A percentile compares a stretch with the other conserved stretches of the same genome.
phyloP scores from a whole-genome alignment of 2,888 invertebrate genomes.

The Biston betularia region DNA sequence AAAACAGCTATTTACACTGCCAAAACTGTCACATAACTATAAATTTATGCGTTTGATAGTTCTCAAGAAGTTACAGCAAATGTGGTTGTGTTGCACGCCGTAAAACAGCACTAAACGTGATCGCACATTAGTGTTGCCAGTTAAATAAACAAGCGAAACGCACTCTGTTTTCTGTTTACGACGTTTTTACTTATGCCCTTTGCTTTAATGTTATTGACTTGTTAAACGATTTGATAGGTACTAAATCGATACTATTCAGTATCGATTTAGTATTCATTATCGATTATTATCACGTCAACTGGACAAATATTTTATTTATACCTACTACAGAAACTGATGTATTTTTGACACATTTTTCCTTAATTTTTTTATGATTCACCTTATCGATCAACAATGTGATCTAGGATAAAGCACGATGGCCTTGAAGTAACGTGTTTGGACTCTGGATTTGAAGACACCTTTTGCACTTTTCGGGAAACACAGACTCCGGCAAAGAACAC shows the following conservation, averaged over 20 bases:
- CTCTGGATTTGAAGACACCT: too few species aligned
- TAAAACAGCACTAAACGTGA: constrained; percentile 64
- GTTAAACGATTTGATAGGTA: constrained; percentile 4
- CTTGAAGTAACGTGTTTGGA: too few species aligned
- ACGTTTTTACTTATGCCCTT: constrained; percentile 42
- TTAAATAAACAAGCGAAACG: constrained; percentile 65
- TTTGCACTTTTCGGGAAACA: too few species aligned
- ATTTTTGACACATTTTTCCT: too few species aligned
- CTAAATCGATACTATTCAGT: too few species aligned
- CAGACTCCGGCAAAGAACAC: too few species aligned
- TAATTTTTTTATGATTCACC: too few species aligned
- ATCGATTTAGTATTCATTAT: not conserved
- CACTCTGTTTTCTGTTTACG: constrained; percentile 47
- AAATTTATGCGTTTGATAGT: constrained; percentile 15
- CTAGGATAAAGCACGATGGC: too few species aligned
- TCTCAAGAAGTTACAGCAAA: constrained; percentile 29
- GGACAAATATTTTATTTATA: not conserved
- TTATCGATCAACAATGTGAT: too few species aligned
- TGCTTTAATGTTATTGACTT: constrained; percentile 2
- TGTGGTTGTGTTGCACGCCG: constrained; percentile 52
- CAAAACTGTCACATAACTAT: too few species aligned
- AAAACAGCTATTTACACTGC: constrained; percentile 1
- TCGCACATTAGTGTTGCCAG: constrained; percentile 71
- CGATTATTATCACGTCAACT: not conserved
- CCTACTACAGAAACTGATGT: too few species aligned